These are phyloP conservation scores for Dryobotodes eremita DNA, from an alignment of 2,888 invertebrate genomes.

Conservation along the genomic window DNA sequence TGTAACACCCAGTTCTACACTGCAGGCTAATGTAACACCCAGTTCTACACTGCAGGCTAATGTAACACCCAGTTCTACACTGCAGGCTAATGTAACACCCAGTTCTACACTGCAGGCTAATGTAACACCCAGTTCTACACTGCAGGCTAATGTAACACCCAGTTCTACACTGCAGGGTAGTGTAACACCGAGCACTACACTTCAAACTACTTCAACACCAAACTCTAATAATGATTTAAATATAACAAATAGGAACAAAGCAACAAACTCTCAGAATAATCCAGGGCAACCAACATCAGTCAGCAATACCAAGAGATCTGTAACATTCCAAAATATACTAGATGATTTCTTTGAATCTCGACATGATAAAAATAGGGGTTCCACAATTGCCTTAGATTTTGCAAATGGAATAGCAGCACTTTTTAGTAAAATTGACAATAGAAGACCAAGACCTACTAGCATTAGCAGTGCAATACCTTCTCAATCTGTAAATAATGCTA, in stretches of 20 bases:
- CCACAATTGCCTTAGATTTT: not conserved
- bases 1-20: not conserved
- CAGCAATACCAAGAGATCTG: not conserved
- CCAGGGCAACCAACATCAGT: not conserved
- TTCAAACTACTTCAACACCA: not conserved
- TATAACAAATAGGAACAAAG: not conserved
- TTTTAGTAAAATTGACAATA: rapidly evolving
- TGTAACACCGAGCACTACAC: too few species aligned
- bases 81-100: not conserved
- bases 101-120: not conserved
- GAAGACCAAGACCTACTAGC: not conserved
- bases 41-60: not conserved
- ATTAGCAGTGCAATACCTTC: not conserved
- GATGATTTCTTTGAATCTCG: not conserved
- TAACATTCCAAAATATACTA: not conserved
- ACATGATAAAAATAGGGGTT: rapidly evolving
- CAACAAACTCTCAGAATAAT: not conserved
- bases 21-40: not conserved
- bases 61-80: too few species aligned
- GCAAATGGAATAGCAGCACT: not conserved
- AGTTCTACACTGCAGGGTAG: not conserved
- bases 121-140: too few species aligned
- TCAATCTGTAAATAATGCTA: not conserved
- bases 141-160: too few species aligned
- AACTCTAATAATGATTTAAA: not conserved